These are phyloP conservation scores for Antheraea yamamai DNA, from an alignment of 2,888 invertebrate genomes.

Conservation along the genomic window DNA sequence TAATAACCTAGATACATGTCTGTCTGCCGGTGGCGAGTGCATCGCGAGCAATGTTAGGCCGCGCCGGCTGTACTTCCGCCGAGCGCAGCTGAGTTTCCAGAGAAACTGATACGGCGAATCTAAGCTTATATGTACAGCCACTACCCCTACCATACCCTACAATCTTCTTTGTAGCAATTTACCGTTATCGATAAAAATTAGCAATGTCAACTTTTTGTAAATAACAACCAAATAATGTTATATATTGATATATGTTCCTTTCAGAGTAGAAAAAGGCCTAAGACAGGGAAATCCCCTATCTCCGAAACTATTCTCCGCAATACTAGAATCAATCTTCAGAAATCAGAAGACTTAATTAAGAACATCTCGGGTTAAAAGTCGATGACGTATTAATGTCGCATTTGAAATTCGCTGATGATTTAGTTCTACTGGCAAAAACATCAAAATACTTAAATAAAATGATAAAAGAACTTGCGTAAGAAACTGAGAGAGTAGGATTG, in stretches of 20 bases:
- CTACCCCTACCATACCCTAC: neutral
- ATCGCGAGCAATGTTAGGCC: neutral
- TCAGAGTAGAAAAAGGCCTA: neutral
- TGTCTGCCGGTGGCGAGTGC: neutral
- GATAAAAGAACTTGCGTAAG: too few species aligned
- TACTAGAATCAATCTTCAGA: neutral
- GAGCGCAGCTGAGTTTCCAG: conserved; percentile 9
- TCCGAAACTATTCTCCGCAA: neutral
- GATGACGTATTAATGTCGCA: too few species aligned
- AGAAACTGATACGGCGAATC: conserved; percentile 9
- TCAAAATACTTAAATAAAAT: too few species aligned
- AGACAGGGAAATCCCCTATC: neutral
- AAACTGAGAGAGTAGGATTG: too few species aligned
- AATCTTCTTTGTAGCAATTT: neutral
- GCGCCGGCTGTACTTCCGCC: neutral
- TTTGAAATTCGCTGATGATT: too few species aligned
- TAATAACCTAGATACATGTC: neutral
- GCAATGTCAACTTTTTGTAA: neutral
- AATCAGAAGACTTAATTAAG: neutral
- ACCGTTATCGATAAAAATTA: neutral
- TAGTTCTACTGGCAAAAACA: too few species aligned
- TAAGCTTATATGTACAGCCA: neutral
- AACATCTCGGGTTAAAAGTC: neutral
- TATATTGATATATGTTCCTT: neutral
- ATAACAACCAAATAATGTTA: neutral